These are phyloP conservation scores for Chelonus formosanus DNA, from an alignment of 2,888 invertebrate species.

Conservation along the genomic window DNA sequence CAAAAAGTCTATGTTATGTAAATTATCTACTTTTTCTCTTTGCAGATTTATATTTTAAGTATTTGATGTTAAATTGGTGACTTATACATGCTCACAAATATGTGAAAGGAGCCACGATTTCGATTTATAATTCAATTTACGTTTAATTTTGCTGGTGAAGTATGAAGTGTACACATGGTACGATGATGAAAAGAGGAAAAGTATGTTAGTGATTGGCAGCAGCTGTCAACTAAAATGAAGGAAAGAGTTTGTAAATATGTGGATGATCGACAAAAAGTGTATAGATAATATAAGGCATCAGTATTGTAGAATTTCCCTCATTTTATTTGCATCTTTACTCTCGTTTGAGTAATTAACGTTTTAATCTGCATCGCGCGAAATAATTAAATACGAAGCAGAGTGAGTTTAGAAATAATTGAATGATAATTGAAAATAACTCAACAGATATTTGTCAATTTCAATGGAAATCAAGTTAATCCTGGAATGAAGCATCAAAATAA, in stretches of 20 bases:
- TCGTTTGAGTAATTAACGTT: slow-evolving; percentile 13
- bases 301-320: slow-evolving; percentile 3
- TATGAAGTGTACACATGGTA: slow-evolving; percentile 31
- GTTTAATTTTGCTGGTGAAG: slow-evolving; percentile 38
- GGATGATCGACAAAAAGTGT: neutral
- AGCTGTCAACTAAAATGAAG: slow-evolving; percentile 39
- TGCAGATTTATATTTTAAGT: too few species aligned
- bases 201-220: slow-evolving; percentile 34
- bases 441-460: slow-evolving; percentile 2
- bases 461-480: slow-evolving; percentile 6
- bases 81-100: neutral
- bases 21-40: too few species aligned
- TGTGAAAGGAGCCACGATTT: slow-evolving; percentile 11
- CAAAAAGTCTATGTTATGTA: too few species aligned
- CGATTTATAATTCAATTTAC: slow-evolving; percentile 41
- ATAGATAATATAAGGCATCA: slow-evolving; percentile 5
- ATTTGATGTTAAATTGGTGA: too few species aligned
- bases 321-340: neutral
- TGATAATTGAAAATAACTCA: neutral
- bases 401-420: slow-evolving; percentile 3
- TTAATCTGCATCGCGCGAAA: neutral
- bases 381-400: slow-evolving; percentile 6
- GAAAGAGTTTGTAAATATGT: neutral
- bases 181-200: slow-evolving; percentile 25
- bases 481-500: neutral